These are phyloP conservation scores for Sinocyclocheilus rhinocerous DNA, from an alignment of 2,113 vertebrate genomes.

Conservation along the genomic window DNA sequence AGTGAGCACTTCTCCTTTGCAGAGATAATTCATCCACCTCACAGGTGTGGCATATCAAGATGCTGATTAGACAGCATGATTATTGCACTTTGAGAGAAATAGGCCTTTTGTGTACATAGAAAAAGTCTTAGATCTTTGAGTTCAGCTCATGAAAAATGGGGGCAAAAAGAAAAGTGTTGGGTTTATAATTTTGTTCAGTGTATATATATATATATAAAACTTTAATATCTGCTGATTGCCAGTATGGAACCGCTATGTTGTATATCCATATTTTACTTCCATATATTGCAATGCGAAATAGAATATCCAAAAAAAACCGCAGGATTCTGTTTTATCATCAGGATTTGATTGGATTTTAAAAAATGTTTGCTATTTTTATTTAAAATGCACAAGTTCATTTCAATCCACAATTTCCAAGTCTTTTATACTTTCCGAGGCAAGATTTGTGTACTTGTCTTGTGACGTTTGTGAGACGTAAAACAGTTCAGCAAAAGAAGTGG, in stretches of 20 bases:
- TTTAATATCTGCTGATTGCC: not conserved
- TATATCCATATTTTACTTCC: not conserved
- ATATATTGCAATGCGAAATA: not conserved
- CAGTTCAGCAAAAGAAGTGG: not conserved
- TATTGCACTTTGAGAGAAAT: no score
- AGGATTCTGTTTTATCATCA: not conserved
- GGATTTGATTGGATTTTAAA: not conserved
- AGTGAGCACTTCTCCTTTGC: no score
- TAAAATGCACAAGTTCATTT: not conserved
- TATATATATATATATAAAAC: no score
- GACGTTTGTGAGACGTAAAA: not conserved
- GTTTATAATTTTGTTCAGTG: no score
- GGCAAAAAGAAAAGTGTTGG: no score
- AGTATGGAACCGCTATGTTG: not conserved
- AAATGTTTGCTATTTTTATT: not conserved
- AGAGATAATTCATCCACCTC: no score
- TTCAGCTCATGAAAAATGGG: no score
- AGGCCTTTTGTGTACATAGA: no score
- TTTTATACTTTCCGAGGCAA: not conserved
- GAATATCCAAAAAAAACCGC: not conserved
- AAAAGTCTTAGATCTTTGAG: no score
- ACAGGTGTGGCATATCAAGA: no score
- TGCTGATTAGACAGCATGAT: no score
- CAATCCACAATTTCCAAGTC: not conserved
- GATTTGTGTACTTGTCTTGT: not conserved